phyloP scores from a whole-genome alignment of 2,888 invertebrate species.

The Callinectes sapidus region DNA sequence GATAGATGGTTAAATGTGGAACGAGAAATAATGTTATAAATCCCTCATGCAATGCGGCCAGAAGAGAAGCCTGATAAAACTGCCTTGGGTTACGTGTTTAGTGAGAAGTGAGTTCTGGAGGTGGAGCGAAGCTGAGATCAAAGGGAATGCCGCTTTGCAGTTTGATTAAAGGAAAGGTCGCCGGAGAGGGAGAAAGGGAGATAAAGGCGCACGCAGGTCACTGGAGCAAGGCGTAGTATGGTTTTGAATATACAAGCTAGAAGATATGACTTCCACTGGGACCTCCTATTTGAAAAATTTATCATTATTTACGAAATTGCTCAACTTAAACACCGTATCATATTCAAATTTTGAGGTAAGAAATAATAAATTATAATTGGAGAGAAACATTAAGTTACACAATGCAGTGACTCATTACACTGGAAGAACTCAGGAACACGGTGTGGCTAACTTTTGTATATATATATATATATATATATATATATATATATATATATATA shows the following conservation, averaged over 20 bases:
- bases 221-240: not conserved
- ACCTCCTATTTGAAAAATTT: too few relatives aligned
- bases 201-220: not conserved
- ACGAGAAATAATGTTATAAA: not conserved
- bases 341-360: not conserved
- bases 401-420: not conserved
- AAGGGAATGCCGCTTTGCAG: not conserved
- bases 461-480: too few relatives aligned
- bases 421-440: not conserved
- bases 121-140: not conserved
- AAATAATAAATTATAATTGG: not conserved
- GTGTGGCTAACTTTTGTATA: not conserved
- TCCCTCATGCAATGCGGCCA: not conserved
- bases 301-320: too few relatives aligned
- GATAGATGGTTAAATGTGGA: not conserved
- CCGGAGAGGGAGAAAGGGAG: not conserved
- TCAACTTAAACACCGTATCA: too few relatives aligned
- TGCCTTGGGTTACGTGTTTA: not conserved
- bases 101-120: not conserved
- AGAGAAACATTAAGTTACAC: not conserved
- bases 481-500: too few relatives aligned
- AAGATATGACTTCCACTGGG: not conserved
- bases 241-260: not conserved
- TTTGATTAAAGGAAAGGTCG: slow-evolving; percentile 14
- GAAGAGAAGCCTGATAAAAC: slow-evolving; percentile 2